Evolutionary conservation across 2,888 invertebrate genomes (phyloP).

Genomic region (Microctonus hyperodae): DNA sequence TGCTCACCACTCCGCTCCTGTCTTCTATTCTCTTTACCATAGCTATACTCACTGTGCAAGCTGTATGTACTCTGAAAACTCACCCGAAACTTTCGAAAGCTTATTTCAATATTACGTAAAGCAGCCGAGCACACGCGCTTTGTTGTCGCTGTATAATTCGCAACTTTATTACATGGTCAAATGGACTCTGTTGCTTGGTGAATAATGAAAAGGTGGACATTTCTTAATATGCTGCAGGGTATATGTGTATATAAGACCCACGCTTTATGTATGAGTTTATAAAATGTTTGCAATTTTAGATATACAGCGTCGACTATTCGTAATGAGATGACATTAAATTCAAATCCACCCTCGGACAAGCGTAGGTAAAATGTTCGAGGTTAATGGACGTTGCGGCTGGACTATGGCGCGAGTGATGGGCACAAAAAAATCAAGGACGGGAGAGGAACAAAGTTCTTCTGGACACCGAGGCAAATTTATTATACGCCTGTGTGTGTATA

Average conservation of each 20-base stretch:
- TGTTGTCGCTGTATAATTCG: slow-evolving; percentile 37
- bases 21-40: slow-evolving; percentile 32
- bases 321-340: slow-evolving; percentile 43
- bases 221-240: background rate
- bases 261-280: slow-evolving; percentile 31
- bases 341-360: slow-evolving; percentile 35
- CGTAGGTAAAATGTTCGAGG: slow-evolving; percentile 36
- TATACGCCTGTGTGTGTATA: background rate
- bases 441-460: slow-evolving; percentile 2
- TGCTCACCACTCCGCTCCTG: slow-evolving; percentile 21
- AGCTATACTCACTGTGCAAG: slow-evolving; percentile 15
- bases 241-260: slow-evolving; percentile 23
- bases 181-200: background rate
- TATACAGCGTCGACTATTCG: slow-evolving; percentile 32
- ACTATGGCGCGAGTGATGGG: slow-evolving; percentile 10
- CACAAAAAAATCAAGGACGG: slow-evolving; percentile 2
- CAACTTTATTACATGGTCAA: slow-evolving; percentile 37
- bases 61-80: slow-evolving; percentile 41
- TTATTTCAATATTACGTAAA: slow-evolving; percentile 53
- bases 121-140: slow-evolving; percentile 40
- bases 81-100: slow-evolving; percentile 47
- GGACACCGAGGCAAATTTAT: slow-evolving; percentile 30
- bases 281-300: slow-evolving; percentile 5
- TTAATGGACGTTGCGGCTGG: slow-evolving; percentile 22
- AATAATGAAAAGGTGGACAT: slow-evolving; percentile 14